Base-by-base conservation (phyloP, 1,140 invertebrate species). In the Oppia nitens region DNA sequence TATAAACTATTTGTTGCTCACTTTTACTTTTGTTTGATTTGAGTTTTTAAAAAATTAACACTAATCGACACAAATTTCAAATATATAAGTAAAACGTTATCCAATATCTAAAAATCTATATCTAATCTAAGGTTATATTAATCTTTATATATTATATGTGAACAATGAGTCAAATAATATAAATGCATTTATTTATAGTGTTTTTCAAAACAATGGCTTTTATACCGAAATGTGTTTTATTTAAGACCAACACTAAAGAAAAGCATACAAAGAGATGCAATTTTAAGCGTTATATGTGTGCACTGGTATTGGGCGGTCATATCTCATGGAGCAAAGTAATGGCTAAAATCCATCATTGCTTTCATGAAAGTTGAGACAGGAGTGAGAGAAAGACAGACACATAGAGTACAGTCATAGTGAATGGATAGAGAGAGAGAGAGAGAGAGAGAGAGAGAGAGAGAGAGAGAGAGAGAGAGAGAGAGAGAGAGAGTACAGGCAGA, bases 401-500 rank as follows among this genome's bases (percentile, higher is more conserved):
- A n/a, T n/a, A n/a, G n/a, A n/a, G n/a, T n/a, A n/a, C n/a, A n/a
- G n/a, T n/a, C n/a, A n/a, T 47, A 47, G 45, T 47, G 45, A n/a
- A 47, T 47, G 45, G 45, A 47, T n/a, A 47, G n/a, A 47, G 45
- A 14, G 45, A 14, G 45, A 14, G 45, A 47, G 14, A 47, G 45
- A 47, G n/a, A 56, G 11, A 57, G 40, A 56, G 55, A 11, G 55
- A 24, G 53, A 54, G 53, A 54, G 53, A 40, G 53, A 40, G 53
- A 21, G 40, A 11, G 55, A 58, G 55, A 6, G 55, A 58, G 53
- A 40, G 53, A 9, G 53, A 40, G 53, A 9, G 28, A 9, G 53
- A 40, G 53, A 40, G 53, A 40, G 53, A 40, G 53, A 9, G 28
- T 26, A 52, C 20, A 20, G n/a, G 23, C 53, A 23, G n/a, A 28